phyloP scores from a whole-genome alignment of 2,113 vertebrate species.

The Nettapus auritus region DNA sequence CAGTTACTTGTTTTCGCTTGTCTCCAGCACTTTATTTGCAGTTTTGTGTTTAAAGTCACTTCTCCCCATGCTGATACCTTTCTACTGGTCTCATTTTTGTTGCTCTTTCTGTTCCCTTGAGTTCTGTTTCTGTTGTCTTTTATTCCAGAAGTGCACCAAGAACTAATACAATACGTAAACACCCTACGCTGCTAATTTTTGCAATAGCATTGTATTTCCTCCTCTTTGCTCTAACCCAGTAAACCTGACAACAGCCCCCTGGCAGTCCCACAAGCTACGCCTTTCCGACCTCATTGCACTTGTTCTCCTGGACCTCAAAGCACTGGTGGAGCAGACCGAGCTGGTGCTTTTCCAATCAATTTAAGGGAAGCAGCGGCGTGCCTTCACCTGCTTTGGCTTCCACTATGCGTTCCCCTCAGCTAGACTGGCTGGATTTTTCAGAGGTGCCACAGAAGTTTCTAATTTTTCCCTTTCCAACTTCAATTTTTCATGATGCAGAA shows the following conservation, averaged over 20 bases:
- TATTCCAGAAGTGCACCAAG: not conserved
- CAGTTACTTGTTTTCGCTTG: not conserved
- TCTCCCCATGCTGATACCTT: not conserved
- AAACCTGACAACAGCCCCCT: not conserved
- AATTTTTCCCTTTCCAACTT: not conserved
- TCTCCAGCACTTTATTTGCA: not conserved
- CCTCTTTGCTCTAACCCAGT: not conserved
- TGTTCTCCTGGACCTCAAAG: not conserved
- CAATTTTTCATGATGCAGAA: not conserved
- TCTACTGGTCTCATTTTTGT: not conserved
- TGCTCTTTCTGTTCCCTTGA: not conserved
- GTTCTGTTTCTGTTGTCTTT: not conserved
- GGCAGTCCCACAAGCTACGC: not conserved
- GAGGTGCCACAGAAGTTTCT: not conserved
- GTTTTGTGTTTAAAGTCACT: not conserved
- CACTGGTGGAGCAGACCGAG: not conserved
- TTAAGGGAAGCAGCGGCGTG: not conserved
- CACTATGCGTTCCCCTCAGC: not conserved
- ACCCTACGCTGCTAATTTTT: rapidly evolving
- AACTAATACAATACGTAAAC: not conserved
- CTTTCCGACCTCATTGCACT: not conserved
- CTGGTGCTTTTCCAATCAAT: conserved; percentile 15
- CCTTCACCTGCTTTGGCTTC: not conserved
- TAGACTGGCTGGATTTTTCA: conserved; percentile 1
- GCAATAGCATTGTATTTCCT: not conserved